These are phyloP conservation scores for Lophius americanus DNA, from an alignment of 2,797 vertebrate genomes.

Conservation along the genomic window DNA sequence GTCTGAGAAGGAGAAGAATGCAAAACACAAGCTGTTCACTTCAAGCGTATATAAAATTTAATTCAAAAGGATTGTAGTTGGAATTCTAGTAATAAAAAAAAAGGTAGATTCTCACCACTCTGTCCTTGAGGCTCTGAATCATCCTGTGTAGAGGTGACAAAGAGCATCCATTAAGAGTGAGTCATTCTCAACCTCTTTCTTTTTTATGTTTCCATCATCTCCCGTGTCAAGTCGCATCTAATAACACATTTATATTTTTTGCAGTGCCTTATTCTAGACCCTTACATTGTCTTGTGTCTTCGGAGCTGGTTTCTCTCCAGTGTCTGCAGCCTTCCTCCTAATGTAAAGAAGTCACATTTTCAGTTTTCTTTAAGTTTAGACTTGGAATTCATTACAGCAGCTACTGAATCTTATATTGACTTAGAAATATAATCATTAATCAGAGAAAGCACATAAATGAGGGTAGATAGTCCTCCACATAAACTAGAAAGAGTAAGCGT, in stretches of 20 bases:
- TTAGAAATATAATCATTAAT: neutral
- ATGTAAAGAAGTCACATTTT: constrained; percentile 6
- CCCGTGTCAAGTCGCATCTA: neutral
- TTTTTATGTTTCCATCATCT: neutral
- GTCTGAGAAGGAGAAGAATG: constrained; percentile 62
- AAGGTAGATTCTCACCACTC: constrained; percentile 71
- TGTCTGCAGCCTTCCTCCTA: constrained; percentile 84
- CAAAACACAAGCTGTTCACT: constrained; percentile 11
- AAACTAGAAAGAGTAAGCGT: neutral
- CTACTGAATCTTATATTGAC: neutral
- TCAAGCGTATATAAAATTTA: neutral
- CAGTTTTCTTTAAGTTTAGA: neutral
- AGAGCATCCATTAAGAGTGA: constrained; percentile 38
- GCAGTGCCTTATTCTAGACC: neutral
- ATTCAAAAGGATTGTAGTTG: constrained; percentile 15
- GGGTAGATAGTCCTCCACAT: neutral
- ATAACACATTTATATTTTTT: neutral
- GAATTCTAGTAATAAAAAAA: constrained; percentile 30
- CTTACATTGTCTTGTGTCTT: constrained; percentile 82
- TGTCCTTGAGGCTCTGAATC: constrained; percentile 83
- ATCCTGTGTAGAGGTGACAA: constrained; percentile 76
- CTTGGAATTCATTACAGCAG: neutral
- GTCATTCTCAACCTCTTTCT: constrained; percentile 28
- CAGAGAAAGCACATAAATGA: neutral
- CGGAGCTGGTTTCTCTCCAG: constrained; percentile 72